These are phyloP conservation scores for Channa maculata DNA, from an alignment of 2,113 vertebrate species.

Conservation along the genomic window DNA sequence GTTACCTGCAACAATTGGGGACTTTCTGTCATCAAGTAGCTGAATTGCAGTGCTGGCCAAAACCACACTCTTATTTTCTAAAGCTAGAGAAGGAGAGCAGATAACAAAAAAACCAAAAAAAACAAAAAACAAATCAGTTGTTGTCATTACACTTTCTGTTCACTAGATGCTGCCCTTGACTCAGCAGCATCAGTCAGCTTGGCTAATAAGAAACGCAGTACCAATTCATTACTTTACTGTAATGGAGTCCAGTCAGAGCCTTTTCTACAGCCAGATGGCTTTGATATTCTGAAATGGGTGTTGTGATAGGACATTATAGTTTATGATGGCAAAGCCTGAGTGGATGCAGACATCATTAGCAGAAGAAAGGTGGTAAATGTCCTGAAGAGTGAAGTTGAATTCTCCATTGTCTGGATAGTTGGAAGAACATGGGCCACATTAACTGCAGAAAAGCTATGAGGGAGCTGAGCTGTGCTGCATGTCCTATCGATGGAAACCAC, in stretches of 20 bases:
- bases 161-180: constrained; percentile 67
- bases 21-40: constrained; percentile 94
- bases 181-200: neutral
- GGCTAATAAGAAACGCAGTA: constrained; percentile 20
- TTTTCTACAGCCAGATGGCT: constrained; percentile 25
- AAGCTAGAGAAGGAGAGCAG: constrained; percentile 61
- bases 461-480: constrained; percentile 44
- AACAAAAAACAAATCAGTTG: neutral
- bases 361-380: constrained; percentile 50
- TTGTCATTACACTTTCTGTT: constrained; percentile 9
- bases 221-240: constrained; percentile 33
- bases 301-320: constrained; percentile 44
- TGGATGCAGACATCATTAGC: constrained; percentile 45
- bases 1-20: constrained; percentile 95
- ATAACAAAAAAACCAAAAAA: neutral
- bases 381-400: constrained; percentile 26
- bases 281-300: constrained; percentile 30
- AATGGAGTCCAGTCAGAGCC: constrained; percentile 40
- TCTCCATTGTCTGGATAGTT: constrained; percentile 19
- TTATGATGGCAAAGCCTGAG: constrained; percentile 42
- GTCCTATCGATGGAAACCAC: constrained; percentile 49
- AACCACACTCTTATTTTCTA: constrained; percentile 95
- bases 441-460: constrained; percentile 32
- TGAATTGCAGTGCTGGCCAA: constrained; percentile 97
- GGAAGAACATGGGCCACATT: constrained; percentile 36